Evolutionary conservation across 2,113 vertebrate species (phyloP), one percentile per base, ranked within the genome.

Genomic region (Mus spicilegus): DNA sequence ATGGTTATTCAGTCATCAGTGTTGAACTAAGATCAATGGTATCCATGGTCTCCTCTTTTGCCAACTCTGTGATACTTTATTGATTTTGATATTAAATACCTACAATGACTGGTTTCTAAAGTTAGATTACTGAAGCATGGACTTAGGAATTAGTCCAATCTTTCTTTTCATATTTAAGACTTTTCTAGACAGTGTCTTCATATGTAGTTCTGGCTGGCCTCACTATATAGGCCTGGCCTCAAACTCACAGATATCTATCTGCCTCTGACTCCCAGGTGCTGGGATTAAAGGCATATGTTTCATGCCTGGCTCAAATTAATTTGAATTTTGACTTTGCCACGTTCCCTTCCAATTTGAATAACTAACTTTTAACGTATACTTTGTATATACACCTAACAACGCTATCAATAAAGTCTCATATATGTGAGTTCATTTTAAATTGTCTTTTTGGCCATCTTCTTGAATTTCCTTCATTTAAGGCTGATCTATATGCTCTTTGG

Each of bases 261-360:
- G 76, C 7, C 0, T 54, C 76, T 78, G 49, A 33, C 13, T 78
- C 76, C 49, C 46, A 80, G 51, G 51, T 80, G 6, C 77, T 80
- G 77, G 19, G 8, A 20, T 80, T 56, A 80, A 56, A 80, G 51
- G 77, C 17, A 36, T 54, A 33, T 80, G 77, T 22, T 80, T 26
- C 77, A 80, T 22, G 36, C 30, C 49, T 36, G 17, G 17, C 77
- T 56, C 51, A 80, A 78, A 36, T n/a, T 73, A 54, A 91, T 58
- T 87, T 90, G 26, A 58, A 72, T 94, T 95, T 89, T 90, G 85
- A 58, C 87, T 70, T 54, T 72, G 39, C 7, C 69, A 90, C 39
- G 54, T 77, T 73, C 30, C 28, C 94, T 94, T 26, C 11, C 42
- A 84, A 87, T 76, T 82, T 49, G 1, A 69, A n/a, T 54, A 28